phyloP scores from a whole-genome alignment of 2,113 vertebrate genomes.

The Cettia cetti region DNA sequence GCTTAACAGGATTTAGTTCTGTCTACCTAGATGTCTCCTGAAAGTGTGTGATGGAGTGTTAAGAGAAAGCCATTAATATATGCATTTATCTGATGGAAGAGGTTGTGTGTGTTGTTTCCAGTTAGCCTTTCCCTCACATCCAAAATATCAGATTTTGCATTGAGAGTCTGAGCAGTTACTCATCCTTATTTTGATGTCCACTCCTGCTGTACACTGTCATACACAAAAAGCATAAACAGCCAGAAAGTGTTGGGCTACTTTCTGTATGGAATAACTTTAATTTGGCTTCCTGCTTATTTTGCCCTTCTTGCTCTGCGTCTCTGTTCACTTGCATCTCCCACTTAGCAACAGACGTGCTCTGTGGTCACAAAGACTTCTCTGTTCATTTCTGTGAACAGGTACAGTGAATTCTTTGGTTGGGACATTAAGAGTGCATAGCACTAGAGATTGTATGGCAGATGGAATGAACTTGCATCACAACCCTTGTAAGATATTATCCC shows the following conservation, averaged over 20 bases:
- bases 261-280: neutral
- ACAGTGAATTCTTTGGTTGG: neutral
- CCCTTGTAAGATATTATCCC: neutral
- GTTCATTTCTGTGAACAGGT: neutral
- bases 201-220: neutral
- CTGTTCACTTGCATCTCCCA: neutral
- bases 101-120: neutral
- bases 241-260: neutral
- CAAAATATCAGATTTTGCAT: neutral
- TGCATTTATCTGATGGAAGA: neutral
- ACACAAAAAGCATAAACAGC: neutral
- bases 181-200: rapidly evolving
- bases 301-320: neutral
- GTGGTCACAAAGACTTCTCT: neutral
- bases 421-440: neutral
- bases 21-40: neutral
- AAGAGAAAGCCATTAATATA: neutral
- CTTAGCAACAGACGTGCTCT: neutral
- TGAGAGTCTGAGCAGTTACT: neutral
- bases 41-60: neutral
- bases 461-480: neutral
- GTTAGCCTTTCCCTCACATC: neutral
- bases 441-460: neutral
- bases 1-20: neutral
- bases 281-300: neutral